Percentiles rank a stretch among this genome's conserved stretches.
These are phyloP conservation scores for Agrochola litura DNA, from an alignment of 2,888 invertebrate genomes.

Conservation along the genomic window DNA sequence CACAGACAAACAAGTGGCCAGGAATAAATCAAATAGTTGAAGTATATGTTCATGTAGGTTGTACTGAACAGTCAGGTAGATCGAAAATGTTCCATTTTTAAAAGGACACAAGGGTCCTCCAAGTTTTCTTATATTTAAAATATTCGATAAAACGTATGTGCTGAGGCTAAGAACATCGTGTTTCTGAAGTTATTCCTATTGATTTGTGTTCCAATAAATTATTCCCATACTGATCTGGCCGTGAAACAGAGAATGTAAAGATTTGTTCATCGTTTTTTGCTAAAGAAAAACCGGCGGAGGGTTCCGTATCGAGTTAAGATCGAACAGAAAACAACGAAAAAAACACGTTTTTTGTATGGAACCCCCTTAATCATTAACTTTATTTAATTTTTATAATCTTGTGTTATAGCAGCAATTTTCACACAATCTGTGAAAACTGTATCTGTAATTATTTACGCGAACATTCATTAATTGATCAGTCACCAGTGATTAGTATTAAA, in stretches of 20 bases:
- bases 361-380: no score
- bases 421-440: no score
- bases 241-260: constrained; percentile 41
- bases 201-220: constrained; percentile 40
- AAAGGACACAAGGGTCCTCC: background rate
- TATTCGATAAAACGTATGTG: background rate
- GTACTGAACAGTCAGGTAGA: no score
- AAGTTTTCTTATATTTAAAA: background rate
- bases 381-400: no score
- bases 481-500: background rate
- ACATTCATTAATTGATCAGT: background rate
- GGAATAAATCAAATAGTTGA: no score
- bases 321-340: no score
- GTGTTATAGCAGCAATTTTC: no score
- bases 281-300: constrained; percentile 20
- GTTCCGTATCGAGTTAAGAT: no score
- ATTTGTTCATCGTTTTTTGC: constrained; percentile 34
- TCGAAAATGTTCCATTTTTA: background rate
- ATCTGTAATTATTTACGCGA: background rate
- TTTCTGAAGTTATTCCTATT: constrained; percentile 29
- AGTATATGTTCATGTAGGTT: no score
- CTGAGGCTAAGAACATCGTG: background rate
- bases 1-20: no score
- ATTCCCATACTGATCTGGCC: constrained; percentile 27
- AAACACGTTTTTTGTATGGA: no score